Percentiles rank a stretch among this genome's conserved stretches.
Evolutionary conservation across 2,113 vertebrate genomes (phyloP).

Genomic region (Triplophysa rosa): DNA sequence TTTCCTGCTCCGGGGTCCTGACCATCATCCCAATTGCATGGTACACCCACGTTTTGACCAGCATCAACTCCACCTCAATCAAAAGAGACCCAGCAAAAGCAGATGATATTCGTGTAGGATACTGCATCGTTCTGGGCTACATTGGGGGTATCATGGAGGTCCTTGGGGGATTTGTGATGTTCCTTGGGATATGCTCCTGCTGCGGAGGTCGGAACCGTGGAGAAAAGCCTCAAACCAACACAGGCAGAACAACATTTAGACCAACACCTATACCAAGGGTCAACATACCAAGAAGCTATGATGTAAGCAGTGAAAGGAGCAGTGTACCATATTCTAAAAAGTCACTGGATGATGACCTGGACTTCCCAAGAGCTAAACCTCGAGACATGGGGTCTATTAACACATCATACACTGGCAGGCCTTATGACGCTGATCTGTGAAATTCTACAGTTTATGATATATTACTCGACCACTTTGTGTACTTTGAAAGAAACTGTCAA

Average conservation of each 20-base stretch:
- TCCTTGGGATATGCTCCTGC: constrained; percentile 77
- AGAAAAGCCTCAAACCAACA: constrained; percentile 52
- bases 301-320: constrained; percentile 60
- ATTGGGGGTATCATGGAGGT: constrained; percentile 86
- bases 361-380: constrained; percentile 71
- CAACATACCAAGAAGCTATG: constrained; percentile 51
- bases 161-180: constrained; percentile 77
- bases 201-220: constrained; percentile 73
- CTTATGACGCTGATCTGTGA: constrained; percentile 73
- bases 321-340: constrained; percentile 67
- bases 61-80: constrained; percentile 35
- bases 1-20: constrained; percentile 80
- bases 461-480: background rate
- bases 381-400: constrained; percentile 54
- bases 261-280: constrained; percentile 49
- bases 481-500: background rate
- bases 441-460: background rate
- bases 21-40: constrained; percentile 84
- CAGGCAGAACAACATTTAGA: background rate
- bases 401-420: constrained; percentile 55
- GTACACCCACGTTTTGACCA: constrained; percentile 77
- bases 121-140: constrained; percentile 86
- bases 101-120: constrained; percentile 68
- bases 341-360: constrained; percentile 67
- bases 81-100: constrained; percentile 40